Evolutionary conservation across 2,888 invertebrate genomes (phyloP), one percentile per base, ranked within the genome.

Genomic region (Machimus rusticus): DNA sequence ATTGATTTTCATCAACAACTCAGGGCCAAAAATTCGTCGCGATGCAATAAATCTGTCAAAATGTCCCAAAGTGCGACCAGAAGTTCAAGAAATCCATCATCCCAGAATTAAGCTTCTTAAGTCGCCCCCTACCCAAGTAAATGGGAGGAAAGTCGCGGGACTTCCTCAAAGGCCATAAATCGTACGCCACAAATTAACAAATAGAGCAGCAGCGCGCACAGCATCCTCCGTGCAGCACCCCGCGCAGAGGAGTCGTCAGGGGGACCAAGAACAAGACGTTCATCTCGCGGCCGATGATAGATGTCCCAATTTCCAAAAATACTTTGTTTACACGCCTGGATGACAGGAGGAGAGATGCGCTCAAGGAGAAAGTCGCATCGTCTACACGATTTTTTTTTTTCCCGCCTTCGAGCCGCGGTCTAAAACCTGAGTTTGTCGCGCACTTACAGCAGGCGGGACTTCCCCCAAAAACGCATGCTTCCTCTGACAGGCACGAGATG

Each of bases 231-330:
- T 8, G 51, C 51, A 51, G 0, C 28, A 66, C 66, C 66, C 23
- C 66, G 19, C 43, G 19, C 55, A 12, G 23, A 79, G 51, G 51
- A 79, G 46, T 16, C 37, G 23, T 76, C 34, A 12, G 51, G 19
- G 19, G 19, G 28, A 43, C 81, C 6, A 34, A 81, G 55, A 81
- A 81, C 55, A 37, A 31, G 81, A 81, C 51, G 46, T 55, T 81
- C 51, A 51, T 81, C 81, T 81, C 28, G 12, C 81, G 19, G 55
- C 66, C 16, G 81, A 81, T 81, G 81, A 81, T 81, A 81, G 81
- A 81, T 81, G 81, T 81, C 55, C 81, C 81, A 81, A 81, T 81
- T 81, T 81, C 81, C 81, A 81, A 81, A 81, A 81, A 81, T 81
- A 81, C 81, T 81, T 81, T 51, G 81, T 81, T 81, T 81, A 81